Base-by-base conservation (phyloP, 2,113 vertebrate genomes). In the Neomonachus schauinslandi region DNA sequence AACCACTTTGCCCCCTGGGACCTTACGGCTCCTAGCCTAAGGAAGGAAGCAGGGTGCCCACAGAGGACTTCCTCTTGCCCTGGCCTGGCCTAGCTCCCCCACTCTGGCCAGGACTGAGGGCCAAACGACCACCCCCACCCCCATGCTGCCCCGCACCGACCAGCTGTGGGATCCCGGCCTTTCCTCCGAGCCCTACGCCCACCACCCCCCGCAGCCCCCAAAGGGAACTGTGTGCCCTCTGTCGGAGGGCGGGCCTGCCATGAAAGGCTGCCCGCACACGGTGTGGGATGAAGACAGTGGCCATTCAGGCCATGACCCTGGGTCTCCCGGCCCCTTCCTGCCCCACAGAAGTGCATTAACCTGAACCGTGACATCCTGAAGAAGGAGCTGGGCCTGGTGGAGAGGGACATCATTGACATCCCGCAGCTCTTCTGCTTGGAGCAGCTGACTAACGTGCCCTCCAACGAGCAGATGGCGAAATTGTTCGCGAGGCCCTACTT, bases 321-420 rank as follows among this genome's bases (percentile, higher is more conserved):
- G 49, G 77, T 11, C 46, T 10, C 1, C 26, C 7, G 10, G 2
- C 13, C n/a, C 11, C 13, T 28, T 11, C 0, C 26, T 57, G 3
- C 16, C 53, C 74, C 7, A 0, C 85, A 99, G 99, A 98, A 93
- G 94, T 99, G 99, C 90, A 98, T 99, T 1, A 96, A 98, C 98
- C 99, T 99, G 99, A 99, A 99, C 98, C 98, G 99, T 6, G 98
- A 98, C 33, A 94, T 99, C 3, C 98, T 99, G 74, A 99, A 99
- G 98, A 98, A 55, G 89, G 99, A 99, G 92, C 98, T 99, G 94
- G 99, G 98, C 24, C 97, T 99, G 89, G 98, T 95, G 0, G 99
- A 99, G 0, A 95, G 97, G 0, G 99, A 99, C 96, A 99, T 99
- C 91, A 98, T 99, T 1, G 98, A 99, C 85, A 81, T 99, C 72